A percentile compares a stretch with the other conserved stretches of the same genome.
Conservation (phyloP, 2,888 invertebrate species). For the Callinectes sapidus region DNA sequence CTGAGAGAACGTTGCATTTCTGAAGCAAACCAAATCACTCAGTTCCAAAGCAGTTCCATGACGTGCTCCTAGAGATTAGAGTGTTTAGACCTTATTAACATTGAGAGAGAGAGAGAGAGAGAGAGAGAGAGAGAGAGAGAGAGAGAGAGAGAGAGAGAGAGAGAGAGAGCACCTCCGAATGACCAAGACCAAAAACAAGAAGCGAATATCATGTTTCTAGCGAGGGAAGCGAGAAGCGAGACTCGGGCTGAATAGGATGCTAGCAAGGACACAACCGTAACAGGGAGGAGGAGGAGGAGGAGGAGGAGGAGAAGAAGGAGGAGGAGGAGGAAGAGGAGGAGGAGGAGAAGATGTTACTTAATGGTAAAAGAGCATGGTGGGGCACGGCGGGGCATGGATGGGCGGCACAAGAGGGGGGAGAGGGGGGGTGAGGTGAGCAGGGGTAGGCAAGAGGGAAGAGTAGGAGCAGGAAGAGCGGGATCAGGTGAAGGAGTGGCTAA, state of each 20-base stretch:
- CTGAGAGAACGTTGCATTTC: neutral
- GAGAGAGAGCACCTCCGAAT: neutral
- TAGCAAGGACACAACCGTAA: neutral
- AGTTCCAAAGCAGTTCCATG: no score
- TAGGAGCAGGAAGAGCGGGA: neutral
- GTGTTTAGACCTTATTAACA: no score
- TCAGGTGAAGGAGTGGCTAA: neutral
- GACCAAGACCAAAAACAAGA: neutral
- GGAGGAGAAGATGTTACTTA: neutral
- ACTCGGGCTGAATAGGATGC: neutral
- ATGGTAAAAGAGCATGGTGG: neutral
- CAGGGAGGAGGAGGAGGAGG: neutral
- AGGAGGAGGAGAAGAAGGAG: slow-evolving; percentile 1
- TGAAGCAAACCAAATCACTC: no score
- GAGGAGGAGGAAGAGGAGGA: no score
- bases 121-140: slow-evolving; percentile 37
- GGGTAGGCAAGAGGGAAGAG: no score
- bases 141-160: slow-evolving; percentile 36
- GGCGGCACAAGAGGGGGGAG: neutral
- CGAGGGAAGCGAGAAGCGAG: neutral
- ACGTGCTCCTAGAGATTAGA: no score
- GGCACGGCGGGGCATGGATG: neutral
- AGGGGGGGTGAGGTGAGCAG: neutral
- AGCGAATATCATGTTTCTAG: neutral
- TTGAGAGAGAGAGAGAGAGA: slow-evolving; percentile 19